These are phyloP conservation scores for Neodon shergylaensis DNA, from an alignment of 2,113 vertebrate species.

Conservation along the genomic window DNA sequence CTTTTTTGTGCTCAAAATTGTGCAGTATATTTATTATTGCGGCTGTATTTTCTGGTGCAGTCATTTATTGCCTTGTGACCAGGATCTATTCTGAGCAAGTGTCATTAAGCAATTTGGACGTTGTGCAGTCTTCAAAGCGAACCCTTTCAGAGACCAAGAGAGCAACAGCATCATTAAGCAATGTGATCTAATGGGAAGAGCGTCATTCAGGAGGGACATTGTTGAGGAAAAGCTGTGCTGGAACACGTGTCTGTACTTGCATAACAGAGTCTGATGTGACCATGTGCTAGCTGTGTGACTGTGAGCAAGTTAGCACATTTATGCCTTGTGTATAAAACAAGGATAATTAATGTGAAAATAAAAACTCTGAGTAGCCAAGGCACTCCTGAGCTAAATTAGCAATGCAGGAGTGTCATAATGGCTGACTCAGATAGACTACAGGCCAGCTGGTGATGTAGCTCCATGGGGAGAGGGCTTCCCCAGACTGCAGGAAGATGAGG, in stretches of 20 bases:
- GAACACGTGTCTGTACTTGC: neutral
- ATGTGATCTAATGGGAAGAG: neutral
- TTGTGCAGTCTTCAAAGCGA: neutral
- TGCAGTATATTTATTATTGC: neutral
- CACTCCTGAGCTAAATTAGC: neutral
- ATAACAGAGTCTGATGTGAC: neutral
- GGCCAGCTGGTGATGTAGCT: neutral
- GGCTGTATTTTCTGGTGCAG: neutral
- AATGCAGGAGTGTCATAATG: neutral
- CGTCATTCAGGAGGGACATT: neutral
- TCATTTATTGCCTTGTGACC: neutral
- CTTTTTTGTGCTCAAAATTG: conserved; percentile 8
- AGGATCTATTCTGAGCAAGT: neutral
- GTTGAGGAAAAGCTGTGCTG: neutral
- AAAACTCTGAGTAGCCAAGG: neutral
- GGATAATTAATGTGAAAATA: neutral
- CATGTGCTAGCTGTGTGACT: neutral
- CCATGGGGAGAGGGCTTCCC: neutral
- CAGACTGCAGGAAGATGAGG: neutral
- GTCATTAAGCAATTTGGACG: neutral
- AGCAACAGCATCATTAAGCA: neutral
- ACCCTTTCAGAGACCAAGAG: neutral
- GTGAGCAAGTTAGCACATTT: neutral
- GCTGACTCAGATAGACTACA: neutral
- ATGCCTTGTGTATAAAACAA: neutral